Evolutionary conservation across 2,888 invertebrate species (phyloP).

Genomic region (Phaedon cochleariae): DNA sequence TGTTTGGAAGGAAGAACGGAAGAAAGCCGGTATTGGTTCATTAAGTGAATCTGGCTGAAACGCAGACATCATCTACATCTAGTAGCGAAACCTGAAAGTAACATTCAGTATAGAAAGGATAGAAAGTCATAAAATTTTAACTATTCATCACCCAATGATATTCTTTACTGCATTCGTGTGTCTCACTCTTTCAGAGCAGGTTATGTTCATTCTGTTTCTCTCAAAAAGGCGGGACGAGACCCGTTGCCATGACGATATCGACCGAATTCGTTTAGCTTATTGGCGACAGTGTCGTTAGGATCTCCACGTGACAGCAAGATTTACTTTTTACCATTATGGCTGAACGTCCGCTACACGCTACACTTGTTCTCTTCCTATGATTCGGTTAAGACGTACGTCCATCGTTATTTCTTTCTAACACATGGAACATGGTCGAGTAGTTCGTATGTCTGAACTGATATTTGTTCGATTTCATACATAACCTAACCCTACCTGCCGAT

Average conservation of each 20-base stretch:
- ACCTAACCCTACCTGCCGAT: no score
- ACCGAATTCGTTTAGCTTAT: slow-evolving; percentile 50
- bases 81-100: slow-evolving; percentile 61
- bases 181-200: slow-evolving; percentile 47
- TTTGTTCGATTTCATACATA: no score
- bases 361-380: slow-evolving; percentile 41
- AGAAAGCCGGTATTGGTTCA: neutral
- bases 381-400: slow-evolving; percentile 44
- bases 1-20: neutral
- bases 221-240: slow-evolving; percentile 49
- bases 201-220: slow-evolving; percentile 41
- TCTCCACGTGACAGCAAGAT: slow-evolving; percentile 56
- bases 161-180: slow-evolving; percentile 52
- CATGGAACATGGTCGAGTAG: slow-evolving; percentile 4
- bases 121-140: slow-evolving; percentile 62
- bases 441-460: no score
- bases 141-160: slow-evolving; percentile 62
- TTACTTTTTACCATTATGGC: slow-evolving; percentile 59
- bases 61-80: slow-evolving; percentile 62
- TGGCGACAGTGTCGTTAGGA: slow-evolving; percentile 52
- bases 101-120: slow-evolving; percentile 57
- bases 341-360: slow-evolving; percentile 42
- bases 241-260: slow-evolving; percentile 62
- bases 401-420: slow-evolving; percentile 33
- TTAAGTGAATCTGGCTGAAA: slow-evolving; percentile 30